Conservation (phyloP, 1,140 invertebrate species). For the Whitmania pigra region DNA sequence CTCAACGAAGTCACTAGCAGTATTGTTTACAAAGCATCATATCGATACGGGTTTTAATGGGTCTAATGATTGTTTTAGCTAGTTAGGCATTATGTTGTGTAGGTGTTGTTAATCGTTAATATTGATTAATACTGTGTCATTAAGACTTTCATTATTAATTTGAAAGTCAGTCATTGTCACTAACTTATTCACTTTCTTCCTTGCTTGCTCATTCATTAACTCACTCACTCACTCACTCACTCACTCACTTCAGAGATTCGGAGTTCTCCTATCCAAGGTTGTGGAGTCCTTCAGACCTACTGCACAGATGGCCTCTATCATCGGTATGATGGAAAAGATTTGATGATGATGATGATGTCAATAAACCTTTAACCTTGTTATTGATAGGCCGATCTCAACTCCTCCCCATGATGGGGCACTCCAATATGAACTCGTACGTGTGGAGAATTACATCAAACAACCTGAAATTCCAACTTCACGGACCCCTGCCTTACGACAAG, state of each 20-base stretch:
- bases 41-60: too few species aligned
- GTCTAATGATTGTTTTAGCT: too few species aligned
- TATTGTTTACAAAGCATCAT: too few species aligned
- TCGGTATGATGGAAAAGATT: constrained; percentile 39
- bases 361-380: not conserved
- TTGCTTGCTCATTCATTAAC: not conserved
- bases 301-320: constrained; percentile 87
- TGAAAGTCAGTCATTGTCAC: not conserved
- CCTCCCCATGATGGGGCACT: constrained; percentile 79
- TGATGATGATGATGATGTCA: not conserved
- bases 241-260: constrained; percentile 53
- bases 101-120: too few species aligned
- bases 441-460: constrained; percentile 78
- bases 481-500: constrained; percentile 77
- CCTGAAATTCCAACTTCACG: constrained; percentile 75
- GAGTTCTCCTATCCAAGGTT: constrained; percentile 69
- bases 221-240: not conserved
- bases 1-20: too few species aligned
- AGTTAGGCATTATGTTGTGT: too few species aligned
- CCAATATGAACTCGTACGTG: constrained; percentile 54
- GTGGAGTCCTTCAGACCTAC: constrained; percentile 78
- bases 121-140: not conserved
- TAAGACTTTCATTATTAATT: not conserved
- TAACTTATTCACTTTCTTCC: not conserved
- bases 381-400: constrained; percentile 62